Conservation (phyloP, 2,888 invertebrate genomes). For the Arenicola marina region DNA sequence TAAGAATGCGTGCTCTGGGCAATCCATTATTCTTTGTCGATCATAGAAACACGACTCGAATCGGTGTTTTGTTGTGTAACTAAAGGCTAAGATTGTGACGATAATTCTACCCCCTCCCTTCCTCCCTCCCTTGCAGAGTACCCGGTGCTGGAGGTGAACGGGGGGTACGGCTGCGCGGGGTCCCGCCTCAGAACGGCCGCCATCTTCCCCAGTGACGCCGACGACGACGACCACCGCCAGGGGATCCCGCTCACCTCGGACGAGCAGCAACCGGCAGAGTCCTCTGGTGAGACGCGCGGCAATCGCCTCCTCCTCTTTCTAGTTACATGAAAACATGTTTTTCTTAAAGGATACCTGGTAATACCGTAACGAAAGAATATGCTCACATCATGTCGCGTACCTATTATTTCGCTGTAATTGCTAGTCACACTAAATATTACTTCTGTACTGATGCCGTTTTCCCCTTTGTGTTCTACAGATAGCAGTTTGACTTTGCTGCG, state of each 20-base stretch:
- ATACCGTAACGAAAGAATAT: too few species aligned
- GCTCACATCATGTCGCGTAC: too few species aligned
- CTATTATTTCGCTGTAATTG: background rate
- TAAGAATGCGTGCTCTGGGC: too few species aligned
- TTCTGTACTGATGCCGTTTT: background rate
- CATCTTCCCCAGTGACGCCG: conserved; percentile 51
- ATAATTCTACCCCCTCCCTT: background rate
- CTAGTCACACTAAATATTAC: background rate
- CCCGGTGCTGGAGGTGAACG: background rate
- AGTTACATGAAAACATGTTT: too few species aligned
- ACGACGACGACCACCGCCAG: conserved; percentile 40
- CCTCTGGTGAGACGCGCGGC: conserved; percentile 30
- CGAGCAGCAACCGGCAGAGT: conserved; percentile 36
- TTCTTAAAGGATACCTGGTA: background rate
- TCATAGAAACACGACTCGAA: too few species aligned
- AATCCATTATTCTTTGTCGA: too few species aligned
- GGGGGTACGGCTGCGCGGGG: background rate
- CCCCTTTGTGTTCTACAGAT: conserved; percentile 34
- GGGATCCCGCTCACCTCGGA: conserved; percentile 35
- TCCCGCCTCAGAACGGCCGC: conserved; percentile 1
- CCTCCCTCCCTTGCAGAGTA: background rate
- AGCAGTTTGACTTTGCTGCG: conserved; percentile 47
- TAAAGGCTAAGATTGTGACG: background rate
- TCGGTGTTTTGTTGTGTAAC: background rate
- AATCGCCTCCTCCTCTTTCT: background rate